phyloP scores from a whole-genome alignment of 1,140 invertebrate species.

The Mactra quadrangularis region DNA sequence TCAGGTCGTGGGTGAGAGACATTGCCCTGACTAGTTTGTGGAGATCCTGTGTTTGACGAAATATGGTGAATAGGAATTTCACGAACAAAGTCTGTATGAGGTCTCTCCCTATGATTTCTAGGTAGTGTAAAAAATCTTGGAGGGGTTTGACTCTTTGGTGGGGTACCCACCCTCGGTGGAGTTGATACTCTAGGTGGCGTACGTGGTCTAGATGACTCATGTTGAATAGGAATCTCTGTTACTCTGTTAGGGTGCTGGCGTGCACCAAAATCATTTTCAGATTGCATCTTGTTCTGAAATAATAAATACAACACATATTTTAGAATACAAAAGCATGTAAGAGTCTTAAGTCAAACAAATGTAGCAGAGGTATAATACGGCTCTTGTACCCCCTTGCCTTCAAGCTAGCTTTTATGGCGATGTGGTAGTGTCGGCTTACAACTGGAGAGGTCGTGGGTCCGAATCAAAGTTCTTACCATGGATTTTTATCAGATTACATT shows the following conservation, averaged over 20 bases:
- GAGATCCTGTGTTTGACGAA: neutral
- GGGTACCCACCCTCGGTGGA: constrained; percentile 36
- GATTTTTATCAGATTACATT: no score
- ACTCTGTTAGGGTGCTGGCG: neutral
- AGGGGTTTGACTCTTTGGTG: constrained; percentile 15
- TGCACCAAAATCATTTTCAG: neutral
- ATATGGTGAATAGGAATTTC: constrained; percentile 62
- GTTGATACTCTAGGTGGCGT: constrained; percentile 69
- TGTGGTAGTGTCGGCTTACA: no score
- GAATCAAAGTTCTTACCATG: no score
- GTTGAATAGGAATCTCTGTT: constrained; percentile 41
- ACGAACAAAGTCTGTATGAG: constrained; percentile 8
- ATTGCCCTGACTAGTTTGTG: constrained; percentile 5
- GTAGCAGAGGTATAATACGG: no score
- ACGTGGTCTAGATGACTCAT: constrained; percentile 51
- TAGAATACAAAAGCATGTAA: neutral
- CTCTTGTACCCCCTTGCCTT: no score
- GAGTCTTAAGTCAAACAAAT: no score
- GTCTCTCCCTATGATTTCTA: constrained; percentile 16
- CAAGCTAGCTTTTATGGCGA: no score
- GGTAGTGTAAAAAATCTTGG: constrained; percentile 34
- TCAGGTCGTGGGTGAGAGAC: constrained; percentile 17
- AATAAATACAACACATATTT: neutral
- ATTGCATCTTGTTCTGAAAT: neutral
- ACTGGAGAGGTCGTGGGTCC: no score